These are phyloP conservation scores for Xylocopa sonorina DNA, from an alignment of 1,140 invertebrate genomes.

Conservation along the genomic window DNA sequence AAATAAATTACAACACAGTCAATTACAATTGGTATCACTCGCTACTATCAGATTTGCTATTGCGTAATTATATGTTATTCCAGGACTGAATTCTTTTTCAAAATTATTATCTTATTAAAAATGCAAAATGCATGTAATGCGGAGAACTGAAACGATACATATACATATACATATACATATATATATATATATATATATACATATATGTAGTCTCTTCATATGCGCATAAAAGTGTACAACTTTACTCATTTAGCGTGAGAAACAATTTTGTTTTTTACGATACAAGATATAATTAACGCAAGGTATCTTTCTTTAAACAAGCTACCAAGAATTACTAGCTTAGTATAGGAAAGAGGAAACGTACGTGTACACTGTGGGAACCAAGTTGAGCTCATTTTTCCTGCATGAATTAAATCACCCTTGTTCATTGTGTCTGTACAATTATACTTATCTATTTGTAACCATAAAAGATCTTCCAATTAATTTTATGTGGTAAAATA, in stretches of 20 bases:
- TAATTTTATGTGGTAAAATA: not conserved
- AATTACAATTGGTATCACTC: not conserved
- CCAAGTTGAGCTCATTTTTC: constrained; percentile 68
- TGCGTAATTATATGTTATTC: no score
- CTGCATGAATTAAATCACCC: constrained; percentile 67
- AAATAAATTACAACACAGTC: constrained; percentile 8
- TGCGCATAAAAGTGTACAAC: constrained; percentile 27
- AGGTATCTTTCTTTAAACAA: constrained; percentile 66
- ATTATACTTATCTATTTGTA: constrained; percentile 29
- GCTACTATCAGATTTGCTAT: not conserved
- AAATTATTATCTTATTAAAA: no score
- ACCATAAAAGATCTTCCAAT: not conserved
- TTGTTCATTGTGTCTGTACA: constrained; percentile 29
- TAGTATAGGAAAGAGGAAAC: constrained; percentile 68
- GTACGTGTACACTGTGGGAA: constrained; percentile 61
- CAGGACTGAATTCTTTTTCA: no score
- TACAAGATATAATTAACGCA: constrained; percentile 63
- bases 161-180: not conserved
- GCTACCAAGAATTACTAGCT: constrained; percentile 63
- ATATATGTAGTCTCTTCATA: not conserved
- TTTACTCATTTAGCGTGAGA: constrained; percentile 56
- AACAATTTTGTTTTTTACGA: constrained; percentile 64
- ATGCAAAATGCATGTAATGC: no score
- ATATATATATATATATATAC: not conserved
- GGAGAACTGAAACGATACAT: not conserved